A percentile compares a stretch with the other conserved stretches of the same genome.
These are phyloP conservation scores for Drosophila prosaltans DNA, from an alignment of 1,140 invertebrate genomes.

Conservation along the genomic window DNA sequence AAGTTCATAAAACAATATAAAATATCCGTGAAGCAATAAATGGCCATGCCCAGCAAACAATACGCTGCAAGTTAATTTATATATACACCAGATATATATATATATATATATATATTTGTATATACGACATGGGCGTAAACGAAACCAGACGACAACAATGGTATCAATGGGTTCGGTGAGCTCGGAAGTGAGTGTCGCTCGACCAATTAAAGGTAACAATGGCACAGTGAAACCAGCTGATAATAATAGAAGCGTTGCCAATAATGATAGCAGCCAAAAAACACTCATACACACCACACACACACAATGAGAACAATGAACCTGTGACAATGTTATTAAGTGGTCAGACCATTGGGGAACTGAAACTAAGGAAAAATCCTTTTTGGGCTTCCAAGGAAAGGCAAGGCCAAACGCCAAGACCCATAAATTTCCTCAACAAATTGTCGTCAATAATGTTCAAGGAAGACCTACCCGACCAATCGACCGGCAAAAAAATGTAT, in stretches of 20 bases:
- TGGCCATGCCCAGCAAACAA: conserved; percentile 58
- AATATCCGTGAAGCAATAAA: conserved; percentile 52
- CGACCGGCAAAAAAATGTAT: conserved; percentile 16
- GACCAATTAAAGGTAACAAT: conserved; percentile 77
- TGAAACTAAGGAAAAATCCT: conserved; percentile 20
- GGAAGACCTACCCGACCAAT: conserved; percentile 21
- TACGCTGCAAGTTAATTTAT: conserved; percentile 73
- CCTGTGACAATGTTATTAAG: conserved; percentile 74
- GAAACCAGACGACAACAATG: conserved; percentile 35
- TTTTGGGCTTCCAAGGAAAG: conserved; percentile 35
- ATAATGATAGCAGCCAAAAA: conserved; percentile 26
- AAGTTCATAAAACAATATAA: conserved; percentile 77
- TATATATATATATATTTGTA: conserved; percentile 24
- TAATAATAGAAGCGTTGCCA: conserved; percentile 49
- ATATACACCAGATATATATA: conserved; percentile 21
- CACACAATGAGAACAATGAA: conserved; percentile 69
- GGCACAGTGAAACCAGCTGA: conserved; percentile 46
- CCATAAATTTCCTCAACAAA: conserved; percentile 72
- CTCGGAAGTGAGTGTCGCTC: conserved; percentile 35
- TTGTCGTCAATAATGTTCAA: conserved; percentile 68
- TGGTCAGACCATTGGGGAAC: conserved; percentile 49
- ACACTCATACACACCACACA: conserved; percentile 1
- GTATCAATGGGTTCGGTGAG: conserved; percentile 9
- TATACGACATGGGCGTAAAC: conserved; percentile 17
- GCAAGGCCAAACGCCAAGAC: conserved; percentile 48